These are phyloP conservation scores for Sycon ciliatum DNA, from an alignment of 37 sponge, comb jelly and placozoan genomes.

Conservation along the genomic window DNA sequence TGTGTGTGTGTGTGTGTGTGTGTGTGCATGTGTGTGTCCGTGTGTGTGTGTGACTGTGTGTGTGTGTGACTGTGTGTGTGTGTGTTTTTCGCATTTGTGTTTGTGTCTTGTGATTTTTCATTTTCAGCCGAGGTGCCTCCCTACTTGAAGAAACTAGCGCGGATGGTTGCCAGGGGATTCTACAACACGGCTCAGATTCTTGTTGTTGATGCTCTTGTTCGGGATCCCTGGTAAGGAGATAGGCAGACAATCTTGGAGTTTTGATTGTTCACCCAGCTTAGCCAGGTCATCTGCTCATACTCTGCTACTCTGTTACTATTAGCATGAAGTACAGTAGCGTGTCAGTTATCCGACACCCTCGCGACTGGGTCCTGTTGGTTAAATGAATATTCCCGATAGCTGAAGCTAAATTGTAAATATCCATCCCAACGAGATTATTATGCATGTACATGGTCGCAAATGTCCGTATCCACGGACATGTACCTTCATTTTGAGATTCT, in stretches of 20 bases:
- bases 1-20: too few species aligned
- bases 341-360: neutral
- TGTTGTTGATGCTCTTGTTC: constrained; percentile 58
- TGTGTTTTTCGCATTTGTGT: too few species aligned
- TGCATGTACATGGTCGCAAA: too few species aligned
- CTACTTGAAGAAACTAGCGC: constrained; percentile 44
- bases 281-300: neutral
- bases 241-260: too few species aligned
- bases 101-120: neutral
- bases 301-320: neutral
- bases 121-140: constrained; percentile 50
- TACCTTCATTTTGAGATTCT: too few species aligned
- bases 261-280: too few species aligned
- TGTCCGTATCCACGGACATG: too few species aligned
- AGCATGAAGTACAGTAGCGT: neutral
- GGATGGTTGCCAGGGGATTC: constrained; percentile 52
- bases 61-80: too few species aligned
- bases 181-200: constrained; percentile 50
- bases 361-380: neutral
- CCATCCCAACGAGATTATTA: too few species aligned
- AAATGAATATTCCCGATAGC: neutral
- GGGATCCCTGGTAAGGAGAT: constrained; percentile 66
- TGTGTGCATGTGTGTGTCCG: too few species aligned
- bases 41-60: too few species aligned
- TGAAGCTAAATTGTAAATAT: neutral